Evolutionary conservation across 2,888 invertebrate species (phyloP), one percentile per base, ranked within the genome.

Genomic region (Drosophila affinis): DNA sequence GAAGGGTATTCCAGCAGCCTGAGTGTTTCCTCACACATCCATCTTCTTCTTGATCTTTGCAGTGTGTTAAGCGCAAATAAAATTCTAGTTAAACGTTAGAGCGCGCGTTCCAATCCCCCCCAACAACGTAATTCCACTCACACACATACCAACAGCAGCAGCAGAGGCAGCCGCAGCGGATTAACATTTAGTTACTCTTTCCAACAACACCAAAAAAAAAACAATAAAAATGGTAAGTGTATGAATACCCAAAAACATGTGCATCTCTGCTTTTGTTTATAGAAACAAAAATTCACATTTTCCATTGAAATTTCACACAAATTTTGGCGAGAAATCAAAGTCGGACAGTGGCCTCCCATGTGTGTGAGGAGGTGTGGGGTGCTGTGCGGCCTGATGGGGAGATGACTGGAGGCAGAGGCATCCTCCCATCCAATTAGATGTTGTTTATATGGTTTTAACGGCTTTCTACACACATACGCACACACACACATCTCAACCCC

Each of bases 141-240:
- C 83, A 83, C 88, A 83, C 83, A 88, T 88, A 83, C 83, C 83
- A 82, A 65, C 70, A 58, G 51, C 64, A 63, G 51, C 72, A 65
- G 70, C 76, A 62, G 56, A 72, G 59, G 76, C 75, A 68, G 56
- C 77, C 69, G 80, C 88, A 87, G 86, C 88, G 88, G 84, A 88
- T 88, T 86, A 87, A 84, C 75, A 79, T 73, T 79, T 83, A 85
- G 79, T 82, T 79, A 85, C 77, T 81, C 73, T 75, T 87, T 81
- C 79, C 79, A 81, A 76, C 67, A 63, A 75, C 57, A 62, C 52
- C 70, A 56, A 29, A 9, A 56, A 29, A 29, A 29, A 29, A 29
- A 85, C 70, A 78, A 80, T 75, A 81, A 85, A 76, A 85, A 85
- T 85, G 85, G 85, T 85, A 85, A 85, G 87, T 86, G 67, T 51